Evolutionary conservation across 2,113 vertebrate species (phyloP).

Genomic region (Channa maculata): DNA sequence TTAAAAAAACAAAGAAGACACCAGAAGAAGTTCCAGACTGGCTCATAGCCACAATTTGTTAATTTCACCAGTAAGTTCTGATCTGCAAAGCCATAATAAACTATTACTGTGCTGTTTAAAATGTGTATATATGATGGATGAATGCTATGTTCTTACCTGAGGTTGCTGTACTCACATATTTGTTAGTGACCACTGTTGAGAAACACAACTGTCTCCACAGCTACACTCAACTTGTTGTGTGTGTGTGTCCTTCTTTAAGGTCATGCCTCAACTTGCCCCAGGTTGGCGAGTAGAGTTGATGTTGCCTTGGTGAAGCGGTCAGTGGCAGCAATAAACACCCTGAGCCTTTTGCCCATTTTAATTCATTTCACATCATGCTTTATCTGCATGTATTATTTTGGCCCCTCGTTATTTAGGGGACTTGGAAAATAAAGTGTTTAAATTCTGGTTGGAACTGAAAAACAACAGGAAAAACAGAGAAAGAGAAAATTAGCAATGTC

Average conservation of each 20-base stretch:
- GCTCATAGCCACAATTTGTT: no score
- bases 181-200: constrained; percentile 37
- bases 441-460: no score
- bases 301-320: constrained; percentile 18
- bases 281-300: constrained; percentile 1
- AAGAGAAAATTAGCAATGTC: no score
- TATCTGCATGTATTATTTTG: neutral
- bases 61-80: no score
- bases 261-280: constrained; percentile 52
- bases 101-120: neutral
- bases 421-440: no score
- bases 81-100: neutral
- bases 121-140: neutral
- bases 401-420: no score
- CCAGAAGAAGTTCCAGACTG: no score
- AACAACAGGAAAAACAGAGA: no score
- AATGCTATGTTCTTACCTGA: constrained; percentile 25
- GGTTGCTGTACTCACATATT: neutral
- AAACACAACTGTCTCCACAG: constrained; percentile 51
- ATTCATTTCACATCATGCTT: neutral
- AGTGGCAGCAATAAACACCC: constrained; percentile 18
- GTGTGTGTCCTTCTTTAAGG: constrained; percentile 7
- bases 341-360: neutral
- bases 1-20: no score
- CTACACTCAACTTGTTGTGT: neutral